Conservation (phyloP, 2,113 vertebrate genomes). For the Orcinus orca region DNA sequence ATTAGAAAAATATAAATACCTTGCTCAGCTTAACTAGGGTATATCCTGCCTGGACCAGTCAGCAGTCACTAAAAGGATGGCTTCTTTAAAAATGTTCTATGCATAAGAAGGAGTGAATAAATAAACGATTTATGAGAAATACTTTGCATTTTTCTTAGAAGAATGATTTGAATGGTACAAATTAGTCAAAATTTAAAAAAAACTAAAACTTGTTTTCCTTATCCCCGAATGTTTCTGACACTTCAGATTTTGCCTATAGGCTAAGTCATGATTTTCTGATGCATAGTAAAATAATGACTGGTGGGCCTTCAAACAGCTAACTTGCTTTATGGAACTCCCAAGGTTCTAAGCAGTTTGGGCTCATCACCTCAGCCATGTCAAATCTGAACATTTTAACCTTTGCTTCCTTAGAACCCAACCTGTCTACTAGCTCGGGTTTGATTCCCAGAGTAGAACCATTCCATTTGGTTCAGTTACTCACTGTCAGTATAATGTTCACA, state of each 20-base stretch:
- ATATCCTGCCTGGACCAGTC: not conserved
- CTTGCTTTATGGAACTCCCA: not conserved
- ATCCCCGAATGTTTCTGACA: constrained; percentile 5
- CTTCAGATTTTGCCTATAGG: not conserved
- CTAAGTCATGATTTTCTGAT: not conserved
- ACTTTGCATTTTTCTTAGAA: constrained; percentile 51
- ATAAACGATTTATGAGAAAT: constrained; percentile 48
- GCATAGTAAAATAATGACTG: not conserved
- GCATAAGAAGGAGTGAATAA: constrained; percentile 28
- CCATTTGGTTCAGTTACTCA: not conserved
- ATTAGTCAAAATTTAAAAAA: constrained; percentile 19
- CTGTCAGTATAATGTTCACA: constrained; percentile 1
- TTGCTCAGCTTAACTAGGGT: not conserved
- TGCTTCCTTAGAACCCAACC: constrained; percentile 1
- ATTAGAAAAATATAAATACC: not conserved
- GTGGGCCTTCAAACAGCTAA: not conserved
- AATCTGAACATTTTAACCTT: not conserved
- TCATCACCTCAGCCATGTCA: not conserved
- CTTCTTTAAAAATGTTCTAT: constrained; percentile 19
- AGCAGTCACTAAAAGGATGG: not conserved
- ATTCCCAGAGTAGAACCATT: not conserved
- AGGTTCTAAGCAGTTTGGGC: not conserved
- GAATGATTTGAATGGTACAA: constrained; percentile 24
- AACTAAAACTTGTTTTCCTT: constrained; percentile 13
- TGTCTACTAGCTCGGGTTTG: not conserved